Evolutionary conservation across 1,140 invertebrate species (phyloP).

Genomic region (Aphidius gifuensis): DNA sequence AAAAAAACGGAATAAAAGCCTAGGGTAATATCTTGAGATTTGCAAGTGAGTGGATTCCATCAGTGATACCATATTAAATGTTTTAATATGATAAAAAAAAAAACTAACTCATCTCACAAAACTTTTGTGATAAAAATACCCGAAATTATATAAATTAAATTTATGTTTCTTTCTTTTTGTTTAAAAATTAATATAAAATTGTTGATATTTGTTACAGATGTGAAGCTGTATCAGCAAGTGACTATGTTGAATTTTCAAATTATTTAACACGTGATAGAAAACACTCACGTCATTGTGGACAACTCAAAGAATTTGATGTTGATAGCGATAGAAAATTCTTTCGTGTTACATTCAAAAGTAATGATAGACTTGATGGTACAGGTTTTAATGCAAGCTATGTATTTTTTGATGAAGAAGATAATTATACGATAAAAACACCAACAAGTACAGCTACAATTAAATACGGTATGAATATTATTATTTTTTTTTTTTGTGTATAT

Average conservation of each 20-base stretch:
- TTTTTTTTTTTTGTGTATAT: too few relatives aligned
- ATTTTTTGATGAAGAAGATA: slow-evolving; percentile 61
- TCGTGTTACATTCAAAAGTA: slow-evolving; percentile 89
- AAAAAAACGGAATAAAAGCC: too few relatives aligned
- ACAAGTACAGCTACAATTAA: slow-evolving; percentile 39
- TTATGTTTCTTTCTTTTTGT: not conserved
- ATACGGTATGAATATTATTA: slow-evolving; percentile 35
- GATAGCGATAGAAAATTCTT: slow-evolving; percentile 90
- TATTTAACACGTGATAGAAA: slow-evolving; percentile 83
- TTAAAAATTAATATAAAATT: too few relatives aligned
- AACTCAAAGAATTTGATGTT: slow-evolving; percentile 72
- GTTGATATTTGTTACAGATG: slow-evolving; percentile 62
- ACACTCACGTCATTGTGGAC: slow-evolving; percentile 82
- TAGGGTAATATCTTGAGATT: not conserved
- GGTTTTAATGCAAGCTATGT: slow-evolving; percentile 91
- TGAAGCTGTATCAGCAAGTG: slow-evolving; percentile 80
- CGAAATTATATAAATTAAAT: not conserved
- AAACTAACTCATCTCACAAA: too few relatives aligned
- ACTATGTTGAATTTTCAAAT: slow-evolving; percentile 94
- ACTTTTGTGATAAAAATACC: not conserved
- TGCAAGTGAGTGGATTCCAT: not conserved
- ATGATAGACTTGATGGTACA: slow-evolving; percentile 86
- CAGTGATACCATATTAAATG: not conserved
- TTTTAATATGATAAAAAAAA: not conserved
- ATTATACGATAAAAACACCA: slow-evolving; percentile 47